phyloP scores from a whole-genome alignment of 2,888 invertebrate species.

The Marasmarcha lunaedactyla region DNA sequence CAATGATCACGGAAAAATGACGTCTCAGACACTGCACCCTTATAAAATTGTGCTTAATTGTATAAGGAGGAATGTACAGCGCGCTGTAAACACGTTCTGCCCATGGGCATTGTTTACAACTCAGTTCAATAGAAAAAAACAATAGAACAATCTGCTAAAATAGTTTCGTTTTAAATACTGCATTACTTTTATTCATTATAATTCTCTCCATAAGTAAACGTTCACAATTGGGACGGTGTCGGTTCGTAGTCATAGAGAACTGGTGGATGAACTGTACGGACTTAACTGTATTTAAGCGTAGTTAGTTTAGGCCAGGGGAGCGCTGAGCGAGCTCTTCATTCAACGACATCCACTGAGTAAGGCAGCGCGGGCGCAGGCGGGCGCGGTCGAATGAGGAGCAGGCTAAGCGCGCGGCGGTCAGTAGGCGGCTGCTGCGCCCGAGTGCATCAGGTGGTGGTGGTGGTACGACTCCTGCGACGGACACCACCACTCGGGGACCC shows the following conservation, averaged over 20 bases:
- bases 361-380: not conserved
- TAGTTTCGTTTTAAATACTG: slow-evolving; percentile 22
- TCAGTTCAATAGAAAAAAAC: slow-evolving; percentile 29
- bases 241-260: not conserved
- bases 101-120: slow-evolving; percentile 38
- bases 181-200: not conserved
- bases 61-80: slow-evolving; percentile 43
- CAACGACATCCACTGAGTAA: slow-evolving; percentile 25
- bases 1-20: slow-evolving; percentile 32
- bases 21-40: slow-evolving; percentile 21
- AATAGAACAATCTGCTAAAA: slow-evolving; percentile 21
- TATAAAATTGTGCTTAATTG: slow-evolving; percentile 28
- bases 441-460: slow-evolving; percentile 73
- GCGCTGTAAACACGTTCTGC: slow-evolving; percentile 35
- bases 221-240: not conserved
- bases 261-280: not conserved
- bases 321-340: slow-evolving; percentile 61
- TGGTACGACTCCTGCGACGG: slow-evolving; percentile 62
- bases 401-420: slow-evolving; percentile 74
- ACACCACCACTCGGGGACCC: slow-evolving; percentile 65
- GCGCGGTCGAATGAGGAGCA: slow-evolving; percentile 56
- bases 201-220: not conserved
- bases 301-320: slow-evolving; percentile 26
- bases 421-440: slow-evolving; percentile 81
- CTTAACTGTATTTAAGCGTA: slow-evolving; percentile 46